A percentile compares a stretch with the other conserved stretches of the same genome.
These are phyloP conservation scores for Crypturellus undulatus DNA, from an alignment of 2,113 vertebrate genomes.

Conservation along the genomic window DNA sequence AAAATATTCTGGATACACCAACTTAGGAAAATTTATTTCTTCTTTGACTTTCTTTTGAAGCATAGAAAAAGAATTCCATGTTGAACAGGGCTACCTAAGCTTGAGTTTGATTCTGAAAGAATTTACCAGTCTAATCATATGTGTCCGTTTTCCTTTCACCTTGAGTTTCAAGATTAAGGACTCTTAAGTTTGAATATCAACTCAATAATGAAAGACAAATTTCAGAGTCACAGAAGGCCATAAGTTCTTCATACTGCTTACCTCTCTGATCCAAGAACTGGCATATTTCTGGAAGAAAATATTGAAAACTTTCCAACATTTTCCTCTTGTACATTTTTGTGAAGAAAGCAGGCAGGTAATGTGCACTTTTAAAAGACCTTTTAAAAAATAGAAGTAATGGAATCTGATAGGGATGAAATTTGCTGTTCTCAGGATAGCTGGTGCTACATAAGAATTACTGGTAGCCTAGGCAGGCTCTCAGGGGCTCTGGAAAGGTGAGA, in stretches of 20 bases:
- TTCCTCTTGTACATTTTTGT: not conserved
- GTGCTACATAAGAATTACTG: not conserved
- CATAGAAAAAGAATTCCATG: not conserved
- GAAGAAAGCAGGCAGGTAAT: not conserved
- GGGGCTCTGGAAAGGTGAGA: accelerated
- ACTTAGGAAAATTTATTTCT: not conserved
- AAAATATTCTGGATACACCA: not conserved
- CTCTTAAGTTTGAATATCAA: not conserved
- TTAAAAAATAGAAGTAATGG: not conserved
- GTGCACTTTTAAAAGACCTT: not conserved
- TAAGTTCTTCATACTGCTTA: not conserved
- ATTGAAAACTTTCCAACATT: not conserved
- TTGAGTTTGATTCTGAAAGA: not conserved
- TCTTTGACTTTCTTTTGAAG: not conserved
- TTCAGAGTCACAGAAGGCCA: not conserved
- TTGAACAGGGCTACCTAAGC: not conserved
- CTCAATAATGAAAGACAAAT: not conserved
- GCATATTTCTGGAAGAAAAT: not conserved
- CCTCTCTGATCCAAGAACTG: not conserved
- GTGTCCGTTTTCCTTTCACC: not conserved
- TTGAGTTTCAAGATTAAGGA: not conserved
- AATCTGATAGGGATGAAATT: not conserved
- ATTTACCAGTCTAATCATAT: not conserved
- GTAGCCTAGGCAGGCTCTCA: not conserved
- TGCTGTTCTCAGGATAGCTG: not conserved